Evolutionary conservation across 2,888 invertebrate species (phyloP).

Genomic region (Hirtodrosophila histrioides): DNA sequence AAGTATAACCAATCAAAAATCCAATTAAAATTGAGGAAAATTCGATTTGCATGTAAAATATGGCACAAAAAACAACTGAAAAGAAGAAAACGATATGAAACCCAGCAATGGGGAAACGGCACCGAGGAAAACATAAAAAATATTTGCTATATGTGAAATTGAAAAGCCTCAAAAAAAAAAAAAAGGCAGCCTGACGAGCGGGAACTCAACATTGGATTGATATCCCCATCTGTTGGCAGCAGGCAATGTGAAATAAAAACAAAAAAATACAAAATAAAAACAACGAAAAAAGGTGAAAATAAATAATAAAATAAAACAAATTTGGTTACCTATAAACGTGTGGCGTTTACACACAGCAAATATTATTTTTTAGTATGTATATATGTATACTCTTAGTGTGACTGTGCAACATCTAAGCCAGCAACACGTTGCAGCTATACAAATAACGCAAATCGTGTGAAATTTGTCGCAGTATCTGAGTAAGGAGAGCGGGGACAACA

Average conservation of each 20-base stretch:
- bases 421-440: constrained; percentile 60
- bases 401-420: constrained; percentile 23
- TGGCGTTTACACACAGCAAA: constrained; percentile 69
- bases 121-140: constrained; percentile 65
- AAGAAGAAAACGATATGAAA: constrained; percentile 43
- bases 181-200: constrained; percentile 66
- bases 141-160: constrained; percentile 76
- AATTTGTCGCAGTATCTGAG: constrained; percentile 8
- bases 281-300: constrained; percentile 43
- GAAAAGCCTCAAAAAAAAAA: constrained; percentile 71
- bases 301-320: constrained; percentile 69
- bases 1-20: constrained; percentile 83
- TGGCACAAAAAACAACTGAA: constrained; percentile 56
- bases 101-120: constrained; percentile 8
- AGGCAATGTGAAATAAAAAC: constrained; percentile 17
- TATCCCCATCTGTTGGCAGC: constrained; percentile 48
- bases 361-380: constrained; percentile 45
- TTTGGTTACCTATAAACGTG: constrained; percentile 73
- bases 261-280: constrained; percentile 36
- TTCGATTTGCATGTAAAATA: constrained; percentile 84
- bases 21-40: constrained; percentile 84
- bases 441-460: constrained; percentile 43
- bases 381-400: background rate
- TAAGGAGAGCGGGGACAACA: background rate
- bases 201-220: constrained; percentile 55